These are phyloP conservation scores for Otus scops DNA, from an alignment of 2,797 vertebrate species.

Conservation along the genomic window DNA sequence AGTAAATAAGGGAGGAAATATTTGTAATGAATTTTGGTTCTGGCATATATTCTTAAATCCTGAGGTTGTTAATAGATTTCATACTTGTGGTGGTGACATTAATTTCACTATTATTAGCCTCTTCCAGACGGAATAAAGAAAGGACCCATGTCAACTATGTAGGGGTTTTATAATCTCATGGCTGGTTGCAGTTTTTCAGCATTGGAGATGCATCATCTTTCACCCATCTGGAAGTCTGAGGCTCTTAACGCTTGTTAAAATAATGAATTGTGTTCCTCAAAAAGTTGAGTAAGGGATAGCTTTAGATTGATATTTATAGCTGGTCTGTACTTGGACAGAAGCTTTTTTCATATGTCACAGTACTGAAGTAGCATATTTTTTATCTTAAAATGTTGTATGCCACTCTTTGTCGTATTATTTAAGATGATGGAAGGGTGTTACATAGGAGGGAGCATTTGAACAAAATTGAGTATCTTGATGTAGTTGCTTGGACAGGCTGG, in stretches of 20 bases:
- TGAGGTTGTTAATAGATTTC: not conserved
- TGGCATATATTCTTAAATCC: not conserved
- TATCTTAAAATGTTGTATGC: not conserved
- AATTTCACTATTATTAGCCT: not conserved
- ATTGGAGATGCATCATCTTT: not conserved
- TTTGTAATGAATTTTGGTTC: not conserved
- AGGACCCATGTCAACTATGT: not conserved
- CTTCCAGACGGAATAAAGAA: not conserved
- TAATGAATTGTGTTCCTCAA: not conserved
- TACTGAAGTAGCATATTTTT: not conserved
- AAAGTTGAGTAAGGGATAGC: not conserved
- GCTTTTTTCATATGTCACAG: not conserved
- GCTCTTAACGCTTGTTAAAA: not conserved
- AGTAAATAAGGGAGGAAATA: not conserved
- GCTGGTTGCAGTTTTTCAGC: not conserved
- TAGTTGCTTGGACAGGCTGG: slow-evolving; percentile 13
- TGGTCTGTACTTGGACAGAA: not conserved
- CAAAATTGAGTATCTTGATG: not conserved
- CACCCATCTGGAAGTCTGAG: not conserved
- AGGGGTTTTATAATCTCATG: not conserved
- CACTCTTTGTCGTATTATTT: not conserved
- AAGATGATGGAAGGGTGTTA: slow-evolving; percentile 61
- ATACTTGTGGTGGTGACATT: not conserved
- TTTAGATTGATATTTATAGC: not conserved
- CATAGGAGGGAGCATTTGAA: not conserved